Conservation (phyloP, 2,888 invertebrate species). For the Linnaemya vulpina region DNA sequence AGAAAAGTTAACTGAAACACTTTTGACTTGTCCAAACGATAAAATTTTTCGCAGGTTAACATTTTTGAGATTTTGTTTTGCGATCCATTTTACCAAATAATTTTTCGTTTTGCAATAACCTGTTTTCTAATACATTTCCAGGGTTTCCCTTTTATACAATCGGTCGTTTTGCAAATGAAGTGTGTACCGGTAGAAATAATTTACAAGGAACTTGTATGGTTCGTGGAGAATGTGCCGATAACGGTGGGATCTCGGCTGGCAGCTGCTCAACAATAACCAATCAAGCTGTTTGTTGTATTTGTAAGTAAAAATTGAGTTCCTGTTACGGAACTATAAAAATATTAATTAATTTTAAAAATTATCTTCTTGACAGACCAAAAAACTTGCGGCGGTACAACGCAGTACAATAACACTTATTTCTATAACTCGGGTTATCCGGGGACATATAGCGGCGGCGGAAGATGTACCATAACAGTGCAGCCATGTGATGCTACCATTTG, state of each 20-base stretch:
- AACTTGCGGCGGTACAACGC: constrained; percentile 88
- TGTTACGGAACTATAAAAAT: not conserved
- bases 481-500: constrained; percentile 85
- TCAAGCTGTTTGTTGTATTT: constrained; percentile 92
- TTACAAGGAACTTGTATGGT: constrained; percentile 91
- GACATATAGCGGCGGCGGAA: constrained; percentile 87
- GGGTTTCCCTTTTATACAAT: constrained; percentile 89
- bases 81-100: too few relatives aligned
- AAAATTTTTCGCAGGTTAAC: too few relatives aligned
- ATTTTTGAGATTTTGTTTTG: too few relatives aligned
- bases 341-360: not conserved
- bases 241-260: constrained; percentile 89
- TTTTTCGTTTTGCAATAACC: too few relatives aligned
- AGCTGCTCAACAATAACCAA: constrained; percentile 87
- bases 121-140: constrained; percentile 74
- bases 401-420: constrained; percentile 92
- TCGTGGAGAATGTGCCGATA: constrained; percentile 88
- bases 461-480: constrained; percentile 88
- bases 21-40: too few relatives aligned
- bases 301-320: constrained; percentile 84
- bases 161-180: constrained; percentile 89
- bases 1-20: too few relatives aligned
- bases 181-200: constrained; percentile 87
- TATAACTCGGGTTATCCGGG: constrained; percentile 90
- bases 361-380: constrained; percentile 85